phyloP scores from a whole-genome alignment of 2,888 invertebrate genomes.

The Pantelozetes paolii region DNA sequence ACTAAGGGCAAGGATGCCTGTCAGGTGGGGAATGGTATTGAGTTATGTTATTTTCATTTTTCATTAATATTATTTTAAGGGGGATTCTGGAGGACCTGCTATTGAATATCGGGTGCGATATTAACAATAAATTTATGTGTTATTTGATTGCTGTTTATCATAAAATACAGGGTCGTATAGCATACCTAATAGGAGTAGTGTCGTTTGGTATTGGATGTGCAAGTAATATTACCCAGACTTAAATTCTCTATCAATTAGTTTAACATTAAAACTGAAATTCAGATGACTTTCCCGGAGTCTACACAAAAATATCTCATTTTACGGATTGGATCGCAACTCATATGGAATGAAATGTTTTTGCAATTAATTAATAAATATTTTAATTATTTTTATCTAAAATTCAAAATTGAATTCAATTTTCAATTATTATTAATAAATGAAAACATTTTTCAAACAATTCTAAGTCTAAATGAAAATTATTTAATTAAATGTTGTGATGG shows the following conservation, averaged over 20 bases:
- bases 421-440: no score
- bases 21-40: no score
- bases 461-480: no score
- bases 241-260: not conserved
- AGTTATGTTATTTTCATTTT: no score
- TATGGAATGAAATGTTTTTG: not conserved
- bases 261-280: not conserved
- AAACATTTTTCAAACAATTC: no score
- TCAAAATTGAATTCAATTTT: no score
- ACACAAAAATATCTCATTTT: conserved; percentile 36
- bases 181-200: conserved; percentile 13
- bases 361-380: no score
- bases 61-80: not conserved
- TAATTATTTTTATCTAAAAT: no score
- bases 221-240: no score
- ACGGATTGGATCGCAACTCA: conserved; percentile 29
- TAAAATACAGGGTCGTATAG: not conserved
- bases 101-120: conserved; percentile 9
- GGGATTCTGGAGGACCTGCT: conserved; percentile 38
- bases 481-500: no score
- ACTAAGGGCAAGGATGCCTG: conserved; percentile 29
- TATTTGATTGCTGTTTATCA: not conserved
- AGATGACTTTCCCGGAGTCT: conserved; percentile 32
- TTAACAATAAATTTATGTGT: not conserved
- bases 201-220: conserved; percentile 39